These are phyloP conservation scores for Zaprionus ornatus DNA, from an alignment of 1,140 invertebrate species.

Conservation along the genomic window DNA sequence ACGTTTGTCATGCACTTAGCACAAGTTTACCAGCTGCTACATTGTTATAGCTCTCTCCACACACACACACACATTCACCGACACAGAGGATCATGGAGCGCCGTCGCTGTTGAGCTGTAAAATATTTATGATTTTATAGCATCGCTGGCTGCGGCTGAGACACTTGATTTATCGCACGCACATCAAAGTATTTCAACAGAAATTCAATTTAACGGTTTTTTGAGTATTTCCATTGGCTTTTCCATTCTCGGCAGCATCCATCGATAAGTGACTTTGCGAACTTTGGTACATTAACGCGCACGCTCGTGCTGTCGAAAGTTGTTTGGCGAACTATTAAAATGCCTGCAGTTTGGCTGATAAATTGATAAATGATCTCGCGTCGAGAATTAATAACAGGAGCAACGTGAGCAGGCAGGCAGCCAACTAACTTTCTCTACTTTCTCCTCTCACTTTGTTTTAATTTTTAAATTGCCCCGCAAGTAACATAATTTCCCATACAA, in stretches of 20 bases:
- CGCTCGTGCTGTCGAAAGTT: conserved; percentile 19
- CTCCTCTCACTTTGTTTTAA: not conserved
- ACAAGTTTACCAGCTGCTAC: conserved; percentile 36
- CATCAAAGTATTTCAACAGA: conserved; percentile 18
- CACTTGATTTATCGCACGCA: conserved; percentile 33
- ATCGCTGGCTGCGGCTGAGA: conserved; percentile 25
- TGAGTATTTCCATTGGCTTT: not conserved
- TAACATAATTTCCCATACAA: conserved; percentile 30
- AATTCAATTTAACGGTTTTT: conserved; percentile 32
- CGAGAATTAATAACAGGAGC: conserved; percentile 12
- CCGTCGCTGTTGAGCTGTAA: conserved; percentile 39
- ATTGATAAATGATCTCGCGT: conserved; percentile 34
- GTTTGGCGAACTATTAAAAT: conserved; percentile 22
- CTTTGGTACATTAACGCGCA: conserved; percentile 16
- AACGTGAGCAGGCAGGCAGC: not conserved
- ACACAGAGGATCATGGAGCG: not conserved
- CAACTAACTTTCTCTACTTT: no score
- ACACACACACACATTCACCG: not conserved
- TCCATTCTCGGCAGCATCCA: not conserved
- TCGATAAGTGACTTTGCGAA: conserved; percentile 27
- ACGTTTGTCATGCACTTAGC: conserved; percentile 75
- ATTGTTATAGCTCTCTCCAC: not conserved
- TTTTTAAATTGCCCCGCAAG: conserved; percentile 16
- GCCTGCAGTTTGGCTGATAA: conserved; percentile 7
- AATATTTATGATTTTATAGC: conserved; percentile 50